phyloP scores from a whole-genome alignment of 2,113 vertebrate species.

The Ochotona curzoniae region DNA sequence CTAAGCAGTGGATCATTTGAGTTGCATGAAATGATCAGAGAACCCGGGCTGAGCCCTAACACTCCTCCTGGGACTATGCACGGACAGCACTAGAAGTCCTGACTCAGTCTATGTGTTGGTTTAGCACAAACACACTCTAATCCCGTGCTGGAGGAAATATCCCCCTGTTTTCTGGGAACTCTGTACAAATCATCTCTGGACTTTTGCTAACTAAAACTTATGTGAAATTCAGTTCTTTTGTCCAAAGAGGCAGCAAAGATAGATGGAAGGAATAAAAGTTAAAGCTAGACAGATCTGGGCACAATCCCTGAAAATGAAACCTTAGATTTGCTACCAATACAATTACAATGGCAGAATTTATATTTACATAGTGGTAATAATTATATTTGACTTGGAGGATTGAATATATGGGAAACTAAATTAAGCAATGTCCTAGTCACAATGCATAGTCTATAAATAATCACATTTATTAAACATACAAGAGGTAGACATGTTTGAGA shows the following conservation, averaged over 20 bases:
- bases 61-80: not conserved
- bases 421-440: not conserved
- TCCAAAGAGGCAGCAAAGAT: not conserved
- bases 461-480: not conserved
- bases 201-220: not conserved
- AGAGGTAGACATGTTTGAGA: not conserved
- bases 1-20: not conserved
- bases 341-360: not conserved
- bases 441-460: not conserved
- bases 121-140: slow-evolving; percentile 5
- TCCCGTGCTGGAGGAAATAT: not conserved
- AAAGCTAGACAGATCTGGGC: not conserved
- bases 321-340: not conserved
- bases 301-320: not conserved
- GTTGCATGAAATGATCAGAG: not conserved
- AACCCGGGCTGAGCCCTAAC: not conserved
- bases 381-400: not conserved
- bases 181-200: not conserved
- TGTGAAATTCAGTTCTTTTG: not conserved
- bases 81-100: slow-evolving; percentile 33
- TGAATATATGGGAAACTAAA: slow-evolving; percentile 11
- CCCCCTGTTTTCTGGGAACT: not conserved
- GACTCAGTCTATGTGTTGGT: not conserved
- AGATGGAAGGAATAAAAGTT: not conserved
- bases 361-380: slow-evolving; percentile 23